These are phyloP conservation scores for Chaetops frenatus DNA, from an alignment of 2,113 vertebrate species.

Conservation along the genomic window DNA sequence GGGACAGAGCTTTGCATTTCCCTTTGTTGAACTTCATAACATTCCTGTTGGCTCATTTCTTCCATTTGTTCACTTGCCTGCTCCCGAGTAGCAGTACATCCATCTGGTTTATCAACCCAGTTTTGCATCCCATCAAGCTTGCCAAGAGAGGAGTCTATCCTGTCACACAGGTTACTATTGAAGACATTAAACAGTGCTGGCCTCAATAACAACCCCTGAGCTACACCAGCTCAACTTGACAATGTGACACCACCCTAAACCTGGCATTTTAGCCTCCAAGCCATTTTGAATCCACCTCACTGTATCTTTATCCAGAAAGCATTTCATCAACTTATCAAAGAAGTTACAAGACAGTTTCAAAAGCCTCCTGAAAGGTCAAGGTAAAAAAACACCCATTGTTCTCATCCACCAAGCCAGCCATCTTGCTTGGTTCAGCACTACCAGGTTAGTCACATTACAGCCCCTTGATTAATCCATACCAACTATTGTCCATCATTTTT, in stretches of 20 bases:
- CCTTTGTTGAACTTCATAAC: background rate
- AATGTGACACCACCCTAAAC: background rate
- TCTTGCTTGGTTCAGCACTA: background rate
- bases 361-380: background rate
- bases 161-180: background rate
- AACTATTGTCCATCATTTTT: background rate
- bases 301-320: background rate
- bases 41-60: background rate
- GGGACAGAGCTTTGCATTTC: background rate
- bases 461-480: background rate
- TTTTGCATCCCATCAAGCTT: background rate
- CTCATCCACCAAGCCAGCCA: background rate
- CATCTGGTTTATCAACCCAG: background rate
- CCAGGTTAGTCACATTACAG: background rate
- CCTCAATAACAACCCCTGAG: background rate
- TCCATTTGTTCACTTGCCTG: background rate
- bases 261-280: background rate
- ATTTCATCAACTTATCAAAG: background rate
- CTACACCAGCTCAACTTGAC: background rate
- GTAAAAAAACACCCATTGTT: background rate
- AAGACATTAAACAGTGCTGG: background rate
- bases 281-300: background rate
- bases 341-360: background rate
- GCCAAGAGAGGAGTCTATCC: background rate
- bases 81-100: rapidly evolving